Evolutionary conservation across 1,140 invertebrate species (phyloP), one percentile per base, ranked within the genome.

Genomic region (Drosophila sucinea): DNA sequence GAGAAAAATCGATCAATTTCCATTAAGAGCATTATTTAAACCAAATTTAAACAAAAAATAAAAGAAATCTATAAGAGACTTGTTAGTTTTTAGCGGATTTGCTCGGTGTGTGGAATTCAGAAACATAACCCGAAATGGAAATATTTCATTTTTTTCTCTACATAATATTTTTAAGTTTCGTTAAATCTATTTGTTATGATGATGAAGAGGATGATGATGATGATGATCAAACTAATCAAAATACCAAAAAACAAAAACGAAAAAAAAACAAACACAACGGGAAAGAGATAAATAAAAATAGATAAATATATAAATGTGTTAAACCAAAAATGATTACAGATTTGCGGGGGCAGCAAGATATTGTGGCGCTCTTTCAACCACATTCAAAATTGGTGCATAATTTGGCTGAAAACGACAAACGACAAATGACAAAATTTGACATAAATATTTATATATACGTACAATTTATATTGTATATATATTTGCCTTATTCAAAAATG

Each of bases 381-480:
- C 33, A 69, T 60, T 51, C 33, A 47, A 68, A 79, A 87, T 86
- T 86, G 82, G 79, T 86, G 83, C 79, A 87, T 76, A 73, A 86
- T 87, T 87, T 77, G 84, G 82, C 82, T 78, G 67, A 75, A 69
- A 66, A 60, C 60, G 60, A 27, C 6, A 7, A 47, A 47, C 5
- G 23, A 23, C n/a, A 25, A 44, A 47, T 7, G 23, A 27, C 47
- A 79, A 77, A 86, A 79, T 76, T 67, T 68, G 51, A 76, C 51
- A 73, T 70, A 68, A 63, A 64, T 67, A 73, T 79, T 74, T 73
- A 77, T 71, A 65, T 64, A 81, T 10, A 51, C 44, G 10, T 51
- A 25, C 44, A 27, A 51, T 51, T 51, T 51, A 51, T 82, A 78
- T 60, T 62, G 51, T 82, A 77, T 54, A 73, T 72, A 73, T 72